Evolutionary conservation across 64 coral and sea anemone genomes (phyloP), one percentile per base, ranked within the genome.

Genomic region (Hydrozoanthus tunicans): DNA sequence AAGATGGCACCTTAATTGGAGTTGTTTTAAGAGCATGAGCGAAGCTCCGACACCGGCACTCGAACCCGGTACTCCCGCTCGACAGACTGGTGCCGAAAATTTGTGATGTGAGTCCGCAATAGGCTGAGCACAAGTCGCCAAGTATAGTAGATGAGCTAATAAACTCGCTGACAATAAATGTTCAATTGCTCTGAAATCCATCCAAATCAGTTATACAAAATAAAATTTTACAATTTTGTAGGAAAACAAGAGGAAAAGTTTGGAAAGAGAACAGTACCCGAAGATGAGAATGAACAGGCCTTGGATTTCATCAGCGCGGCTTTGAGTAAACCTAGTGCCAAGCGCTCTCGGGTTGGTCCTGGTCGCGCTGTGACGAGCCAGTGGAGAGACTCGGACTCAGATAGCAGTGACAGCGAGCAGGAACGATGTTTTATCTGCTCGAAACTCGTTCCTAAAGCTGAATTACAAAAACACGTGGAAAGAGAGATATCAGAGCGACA

Each of bases 341-440:
- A 86, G 66, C 83, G 83, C 11, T 73, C 83, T 13, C 83, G 83
- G 67, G 25, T 11, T 64, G 58, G 64, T 32, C 64, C 79, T 81
- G 79, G 59, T 58, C 83, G 83, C 24, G 66, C 83, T 10, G 43
- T 9, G 15, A 86, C 56, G 66, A 86, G 83, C 83, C 52, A 9
- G 53, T 55, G 52, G 26, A 71, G 54, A 86, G 53, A 12, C 11
- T 86, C 83, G 5, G 83, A 86, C 64, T 86, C 83, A 3, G 83
- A 86, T 6, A 73, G 66, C 12, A 86, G 83, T 57, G 67, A 86
- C 67, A 86, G 83, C 24, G 66, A 86, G 14, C 58, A 20, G 8
- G 83, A 86, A 72, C 25, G 12, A 11, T 86, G 83, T 70, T 58
- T 27, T 9, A 58, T 86, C 13, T 86, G 83, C 68, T 58, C 66